Conservation (phyloP, 2,797 vertebrate species). For the Platyrinchus mystaceus region DNA sequence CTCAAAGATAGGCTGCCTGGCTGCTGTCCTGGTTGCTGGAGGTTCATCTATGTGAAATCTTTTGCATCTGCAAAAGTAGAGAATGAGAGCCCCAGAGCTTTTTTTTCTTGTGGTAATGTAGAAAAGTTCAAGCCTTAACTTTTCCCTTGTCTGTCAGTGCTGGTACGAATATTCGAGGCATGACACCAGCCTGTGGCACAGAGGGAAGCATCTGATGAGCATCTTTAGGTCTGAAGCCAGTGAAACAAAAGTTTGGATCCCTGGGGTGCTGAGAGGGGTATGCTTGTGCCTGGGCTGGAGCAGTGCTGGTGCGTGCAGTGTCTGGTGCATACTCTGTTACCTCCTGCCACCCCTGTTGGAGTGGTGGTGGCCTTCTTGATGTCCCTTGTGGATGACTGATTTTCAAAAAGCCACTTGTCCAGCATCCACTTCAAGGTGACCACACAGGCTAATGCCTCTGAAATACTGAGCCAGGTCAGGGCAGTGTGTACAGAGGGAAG, state of each 20-base stretch:
- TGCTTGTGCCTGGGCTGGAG: not conserved
- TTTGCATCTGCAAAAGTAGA: not conserved
- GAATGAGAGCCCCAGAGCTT: not conserved
- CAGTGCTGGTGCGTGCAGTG: fast-evolving
- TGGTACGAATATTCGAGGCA: not conserved
- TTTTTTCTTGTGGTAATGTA: not conserved
- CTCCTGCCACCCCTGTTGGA: not conserved
- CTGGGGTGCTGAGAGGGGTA: not conserved
- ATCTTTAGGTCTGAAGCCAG: not conserved
- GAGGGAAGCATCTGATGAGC: not conserved
- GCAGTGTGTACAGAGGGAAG: conserved; percentile 32
- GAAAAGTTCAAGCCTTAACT: not conserved
- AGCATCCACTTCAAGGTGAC: not conserved
- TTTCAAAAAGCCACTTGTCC: not conserved
- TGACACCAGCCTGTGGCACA: not conserved
- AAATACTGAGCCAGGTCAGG: not conserved
- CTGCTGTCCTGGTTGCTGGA: not conserved
- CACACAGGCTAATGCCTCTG: not conserved
- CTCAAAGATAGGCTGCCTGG: not conserved
- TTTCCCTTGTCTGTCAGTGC: not conserved
- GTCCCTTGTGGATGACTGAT: not conserved
- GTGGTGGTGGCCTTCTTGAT: not conserved
- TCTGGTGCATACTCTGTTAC: not conserved
- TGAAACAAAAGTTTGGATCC: not conserved
- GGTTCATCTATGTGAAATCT: not conserved